Evolutionary conservation across 2,888 invertebrate genomes (phyloP), one percentile per base, ranked within the genome.

Genomic region (Atethmia centrago): DNA sequence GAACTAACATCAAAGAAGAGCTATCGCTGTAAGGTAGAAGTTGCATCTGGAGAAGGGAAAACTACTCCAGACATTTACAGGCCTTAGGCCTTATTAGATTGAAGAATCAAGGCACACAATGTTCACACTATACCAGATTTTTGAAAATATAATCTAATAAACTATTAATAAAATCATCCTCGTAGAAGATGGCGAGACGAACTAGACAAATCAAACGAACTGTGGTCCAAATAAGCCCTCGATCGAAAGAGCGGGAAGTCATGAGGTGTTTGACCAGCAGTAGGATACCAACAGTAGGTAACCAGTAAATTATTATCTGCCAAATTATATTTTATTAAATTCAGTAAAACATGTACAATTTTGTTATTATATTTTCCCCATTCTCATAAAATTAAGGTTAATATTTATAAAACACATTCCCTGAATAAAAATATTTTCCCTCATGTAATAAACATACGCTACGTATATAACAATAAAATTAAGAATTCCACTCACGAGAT

Each of bases 401-500:
- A 40, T 47, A n/a, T 47, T 28, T 36, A 5, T 3, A 2, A 14
- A n/a, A 77, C 10, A 45, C 36, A n/a, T 59, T 45, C 40, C 21
- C 45, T 14, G 14, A 21, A 28, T 36, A 45, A 53, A 47, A 4
- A 42, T 9, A 25, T 36, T 16, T 77, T 61, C 12, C 3, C 12
- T 10, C 16, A 1, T 28, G 25, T 5, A 68, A 49, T 25, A 63
- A 47, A 31, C 25, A 21, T 36, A 36, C 14, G n/a, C 8, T 31
- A 36, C 36, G 16, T n/a, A 21, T n/a, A 21, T 25, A 40, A 25
- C 21, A 55, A 64, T 31, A 42, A 69, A 45, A 55, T 53, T 36
- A 66, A 5, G 8, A 45, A 77, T 71, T 71, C 28, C 7, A 75
- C 42, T 45, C 71, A 68, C 47, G 66, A 40, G 3, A 21, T 56